These are phyloP conservation scores for Lysandra bellargus DNA, from an alignment of 2,888 invertebrate genomes.

Conservation along the genomic window DNA sequence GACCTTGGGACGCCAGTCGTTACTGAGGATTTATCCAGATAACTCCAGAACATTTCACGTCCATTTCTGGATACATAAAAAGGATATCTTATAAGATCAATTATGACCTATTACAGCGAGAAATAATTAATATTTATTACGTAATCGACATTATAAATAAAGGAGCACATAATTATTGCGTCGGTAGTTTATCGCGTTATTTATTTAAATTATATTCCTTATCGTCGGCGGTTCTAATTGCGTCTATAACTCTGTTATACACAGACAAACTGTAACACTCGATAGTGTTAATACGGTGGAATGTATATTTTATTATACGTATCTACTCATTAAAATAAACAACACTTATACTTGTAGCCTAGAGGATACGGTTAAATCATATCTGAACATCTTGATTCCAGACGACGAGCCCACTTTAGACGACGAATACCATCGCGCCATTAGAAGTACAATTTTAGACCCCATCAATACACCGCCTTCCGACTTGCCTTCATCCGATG, in stretches of 20 bases:
- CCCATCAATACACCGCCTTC: too few relatives aligned
- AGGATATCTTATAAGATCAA: neutral
- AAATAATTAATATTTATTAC: conserved; percentile 1
- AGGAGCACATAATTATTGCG: neutral
- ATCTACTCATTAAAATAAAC: too few relatives aligned
- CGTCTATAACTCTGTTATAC: neutral
- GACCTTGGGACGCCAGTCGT: neutral
- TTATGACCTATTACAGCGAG: neutral
- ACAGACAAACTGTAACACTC: neutral
- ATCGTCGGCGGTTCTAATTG: neutral
- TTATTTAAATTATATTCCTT: conserved; percentile 2
- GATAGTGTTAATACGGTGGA: neutral
- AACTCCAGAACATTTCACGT: neutral
- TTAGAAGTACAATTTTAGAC: too few relatives aligned
- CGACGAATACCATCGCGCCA: too few relatives aligned
- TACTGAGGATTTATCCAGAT: neutral
- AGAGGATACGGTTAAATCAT: too few relatives aligned
- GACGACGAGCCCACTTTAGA: too few relatives aligned
- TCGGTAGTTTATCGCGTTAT: neutral
- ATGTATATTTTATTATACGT: too few relatives aligned
- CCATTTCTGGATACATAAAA: neutral
- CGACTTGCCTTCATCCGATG: too few relatives aligned
- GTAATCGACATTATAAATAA: neutral
- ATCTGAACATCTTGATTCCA: too few relatives aligned
- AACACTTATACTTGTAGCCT: too few relatives aligned